Evolutionary conservation across 2,797 vertebrate species (phyloP).

Genomic region (Melanogrammus aeglefinus): DNA sequence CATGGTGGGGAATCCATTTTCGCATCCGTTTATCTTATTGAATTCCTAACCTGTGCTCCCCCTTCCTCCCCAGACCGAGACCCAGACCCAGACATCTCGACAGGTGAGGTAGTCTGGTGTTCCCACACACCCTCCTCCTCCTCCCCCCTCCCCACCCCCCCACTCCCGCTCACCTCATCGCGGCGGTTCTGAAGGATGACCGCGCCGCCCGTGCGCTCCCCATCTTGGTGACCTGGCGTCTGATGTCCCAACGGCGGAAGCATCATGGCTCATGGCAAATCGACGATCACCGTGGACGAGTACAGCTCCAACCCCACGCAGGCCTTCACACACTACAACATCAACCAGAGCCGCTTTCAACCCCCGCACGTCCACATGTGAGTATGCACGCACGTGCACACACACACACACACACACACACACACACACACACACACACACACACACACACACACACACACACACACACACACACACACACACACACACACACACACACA

Average conservation of each 20-base stretch:
- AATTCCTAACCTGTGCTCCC: neutral
- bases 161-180: constrained; percentile 29
- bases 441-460: constrained; percentile 3
- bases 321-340: constrained; percentile 98
- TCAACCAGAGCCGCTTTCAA: constrained; percentile 98
- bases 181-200: constrained; percentile 79
- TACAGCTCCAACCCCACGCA: constrained; percentile 98
- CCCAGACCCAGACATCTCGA: neutral
- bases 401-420: constrained; percentile 8
- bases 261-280: constrained; percentile 97
- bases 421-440: neutral
- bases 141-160: neutral
- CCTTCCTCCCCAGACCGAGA: no score
- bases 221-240: constrained; percentile 86
- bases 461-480: neutral
- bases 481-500: constrained; percentile 10
- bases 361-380: constrained; percentile 96
- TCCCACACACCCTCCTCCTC: neutral
- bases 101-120: neutral
- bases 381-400: constrained; percentile 61
- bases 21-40: neutral
- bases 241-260: constrained; percentile 89
- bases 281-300: constrained; percentile 94
- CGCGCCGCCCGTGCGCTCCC: constrained; percentile 69
- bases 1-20: neutral